These are phyloP conservation scores for Porites evermanni DNA, from an alignment of 92 coral and sea anemone genomes.

Conservation along the genomic window DNA sequence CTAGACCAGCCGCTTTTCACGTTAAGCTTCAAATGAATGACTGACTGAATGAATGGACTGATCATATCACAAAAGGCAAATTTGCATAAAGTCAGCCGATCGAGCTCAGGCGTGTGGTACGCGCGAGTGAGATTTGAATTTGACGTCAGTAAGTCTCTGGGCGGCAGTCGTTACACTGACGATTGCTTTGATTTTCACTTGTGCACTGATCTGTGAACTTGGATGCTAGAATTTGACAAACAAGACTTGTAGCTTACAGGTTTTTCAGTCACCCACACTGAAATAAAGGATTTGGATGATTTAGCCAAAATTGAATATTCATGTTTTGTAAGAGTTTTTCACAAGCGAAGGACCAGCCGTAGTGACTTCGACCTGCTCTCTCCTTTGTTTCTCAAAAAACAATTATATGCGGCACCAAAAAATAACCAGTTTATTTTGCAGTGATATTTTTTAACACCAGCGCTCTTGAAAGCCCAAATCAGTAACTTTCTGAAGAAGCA, in stretches of 20 bases:
- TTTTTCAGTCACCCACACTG: constrained; percentile 42
- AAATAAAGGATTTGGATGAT: constrained; percentile 36
- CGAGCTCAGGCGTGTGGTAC: constrained; percentile 25
- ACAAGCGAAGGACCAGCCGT: constrained; percentile 51
- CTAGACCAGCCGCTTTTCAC: constrained; percentile 52
- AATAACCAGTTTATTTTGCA: constrained; percentile 38
- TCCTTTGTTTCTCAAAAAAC: constrained; percentile 22
- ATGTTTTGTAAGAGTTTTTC: constrained; percentile 35
- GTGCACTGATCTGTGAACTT: constrained; percentile 64
- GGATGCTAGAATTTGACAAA: constrained; percentile 36
- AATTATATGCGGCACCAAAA: constrained; percentile 48
- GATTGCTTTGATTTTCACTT: constrained; percentile 25
- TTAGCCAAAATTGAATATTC: constrained; percentile 61
- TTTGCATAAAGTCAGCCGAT: constrained; percentile 65
- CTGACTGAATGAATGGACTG: constrained; percentile 63
- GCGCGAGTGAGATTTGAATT: constrained; percentile 40
- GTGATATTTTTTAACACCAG: not conserved
- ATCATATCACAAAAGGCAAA: constrained; percentile 72
- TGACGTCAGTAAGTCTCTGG: not conserved
- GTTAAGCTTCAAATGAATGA: constrained; percentile 47
- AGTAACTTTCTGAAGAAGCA: not conserved
- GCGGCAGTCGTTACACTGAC: not conserved
- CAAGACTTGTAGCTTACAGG: constrained; percentile 57
- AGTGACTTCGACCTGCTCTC: constrained; percentile 29
- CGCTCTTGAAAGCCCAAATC: not conserved